These are phyloP conservation scores for Pogonocherus hispidulus DNA, from an alignment of 2,888 invertebrate genomes.

Conservation along the genomic window DNA sequence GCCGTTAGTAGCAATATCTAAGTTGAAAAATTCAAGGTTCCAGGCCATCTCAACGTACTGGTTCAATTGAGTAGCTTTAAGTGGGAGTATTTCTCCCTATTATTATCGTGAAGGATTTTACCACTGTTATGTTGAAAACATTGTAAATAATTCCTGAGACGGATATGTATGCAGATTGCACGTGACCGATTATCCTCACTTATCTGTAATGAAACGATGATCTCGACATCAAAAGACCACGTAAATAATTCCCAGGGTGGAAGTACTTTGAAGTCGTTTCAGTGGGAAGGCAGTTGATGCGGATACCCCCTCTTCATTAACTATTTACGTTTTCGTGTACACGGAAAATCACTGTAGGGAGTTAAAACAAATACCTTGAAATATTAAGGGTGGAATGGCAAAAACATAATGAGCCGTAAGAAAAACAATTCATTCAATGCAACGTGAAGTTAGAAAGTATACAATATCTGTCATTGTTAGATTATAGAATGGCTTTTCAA, in stretches of 20 bases:
- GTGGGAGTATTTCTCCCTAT: not conserved
- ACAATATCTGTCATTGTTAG: too few species aligned
- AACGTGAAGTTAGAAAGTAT: too few species aligned
- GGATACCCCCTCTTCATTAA: constrained; percentile 26
- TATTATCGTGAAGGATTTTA: not conserved
- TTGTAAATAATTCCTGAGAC: constrained; percentile 42
- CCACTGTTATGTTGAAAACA: too few species aligned
- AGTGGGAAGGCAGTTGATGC: constrained; percentile 21
- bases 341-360: constrained; percentile 17
- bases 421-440: too few species aligned
- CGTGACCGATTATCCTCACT: constrained; percentile 61
- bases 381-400: not conserved
- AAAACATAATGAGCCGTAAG: too few species aligned
- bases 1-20: too few species aligned
- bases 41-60: too few species aligned
- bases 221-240: constrained; percentile 62
- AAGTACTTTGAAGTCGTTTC: constrained; percentile 61
- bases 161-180: constrained; percentile 61
- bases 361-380: constrained; percentile 11
- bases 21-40: too few species aligned
- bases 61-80: too few species aligned
- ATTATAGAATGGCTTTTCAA: too few species aligned
- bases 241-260: constrained; percentile 62
- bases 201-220: constrained; percentile 59
- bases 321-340: constrained; percentile 32